phyloP scores from a whole-genome alignment of 1,140 invertebrate genomes.

The Diuraphis noxia region DNA sequence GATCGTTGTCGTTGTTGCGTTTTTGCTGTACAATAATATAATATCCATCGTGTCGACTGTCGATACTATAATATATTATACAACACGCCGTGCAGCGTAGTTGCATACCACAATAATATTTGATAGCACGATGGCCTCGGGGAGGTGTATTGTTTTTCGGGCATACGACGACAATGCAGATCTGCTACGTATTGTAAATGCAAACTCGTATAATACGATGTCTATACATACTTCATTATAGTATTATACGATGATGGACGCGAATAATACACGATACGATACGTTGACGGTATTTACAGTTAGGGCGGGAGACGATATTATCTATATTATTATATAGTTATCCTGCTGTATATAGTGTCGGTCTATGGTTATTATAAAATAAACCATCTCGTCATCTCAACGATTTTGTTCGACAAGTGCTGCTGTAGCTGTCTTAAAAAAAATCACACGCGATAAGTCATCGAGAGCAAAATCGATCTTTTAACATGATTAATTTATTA shows the following conservation, averaged over 20 bases:
- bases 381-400: background rate
- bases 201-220: background rate
- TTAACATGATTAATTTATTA: constrained; percentile 28
- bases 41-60: no score
- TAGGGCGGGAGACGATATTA: constrained; percentile 3
- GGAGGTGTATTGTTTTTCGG: background rate
- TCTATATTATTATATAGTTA: background rate
- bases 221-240: background rate
- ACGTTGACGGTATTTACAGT: background rate
- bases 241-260: background rate
- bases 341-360: background rate
- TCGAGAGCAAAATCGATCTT: background rate
- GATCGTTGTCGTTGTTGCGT: no score
- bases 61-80: no score
- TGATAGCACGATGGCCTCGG: background rate
- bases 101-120: background rate
- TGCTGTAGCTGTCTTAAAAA: background rate
- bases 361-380: background rate
- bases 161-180: background rate
- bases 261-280: background rate
- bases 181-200: background rate
- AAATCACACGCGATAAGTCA: background rate
- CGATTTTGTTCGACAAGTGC: background rate
- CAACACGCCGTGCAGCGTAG: background rate
- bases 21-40: no score